Conservation (phyloP, 2,797 vertebrate genomes). For the Triplophysa bombifrons region DNA sequence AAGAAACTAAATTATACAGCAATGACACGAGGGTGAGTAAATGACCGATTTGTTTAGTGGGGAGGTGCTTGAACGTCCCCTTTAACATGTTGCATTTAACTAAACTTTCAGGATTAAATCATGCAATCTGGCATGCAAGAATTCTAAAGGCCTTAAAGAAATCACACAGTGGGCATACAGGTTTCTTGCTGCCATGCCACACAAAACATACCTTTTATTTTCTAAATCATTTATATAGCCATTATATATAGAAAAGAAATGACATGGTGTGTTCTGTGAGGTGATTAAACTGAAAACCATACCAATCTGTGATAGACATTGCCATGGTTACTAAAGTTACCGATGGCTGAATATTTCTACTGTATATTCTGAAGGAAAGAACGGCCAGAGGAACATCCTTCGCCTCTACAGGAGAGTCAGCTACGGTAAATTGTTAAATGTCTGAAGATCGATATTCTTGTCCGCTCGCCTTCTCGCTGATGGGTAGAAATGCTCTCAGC, state of each 20-base stretch:
- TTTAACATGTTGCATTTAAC: background rate
- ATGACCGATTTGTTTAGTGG: no score
- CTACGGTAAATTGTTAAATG: constrained; percentile 43
- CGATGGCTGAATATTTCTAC: background rate
- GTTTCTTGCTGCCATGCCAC: background rate
- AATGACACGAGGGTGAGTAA: no score
- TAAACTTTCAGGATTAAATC: background rate
- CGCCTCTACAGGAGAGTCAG: constrained; percentile 16
- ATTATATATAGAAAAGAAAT: background rate
- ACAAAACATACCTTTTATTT: background rate
- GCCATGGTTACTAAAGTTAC: constrained; percentile 26
- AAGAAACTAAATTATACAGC: no score
- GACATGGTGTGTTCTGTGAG: background rate
- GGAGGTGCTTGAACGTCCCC: no score
- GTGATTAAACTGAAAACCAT: background rate
- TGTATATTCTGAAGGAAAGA: background rate
- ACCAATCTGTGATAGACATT: background rate
- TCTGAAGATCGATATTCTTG: constrained; percentile 44
- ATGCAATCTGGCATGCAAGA: background rate
- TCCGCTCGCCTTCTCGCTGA: constrained; percentile 16
- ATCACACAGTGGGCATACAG: background rate
- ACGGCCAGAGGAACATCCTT: constrained; percentile 11
- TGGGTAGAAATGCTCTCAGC: constrained; percentile 34
- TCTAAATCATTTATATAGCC: background rate
- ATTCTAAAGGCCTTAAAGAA: background rate